Base-by-base conservation (phyloP, 2,113 vertebrate species). In the Nycticebus coucang region DNA sequence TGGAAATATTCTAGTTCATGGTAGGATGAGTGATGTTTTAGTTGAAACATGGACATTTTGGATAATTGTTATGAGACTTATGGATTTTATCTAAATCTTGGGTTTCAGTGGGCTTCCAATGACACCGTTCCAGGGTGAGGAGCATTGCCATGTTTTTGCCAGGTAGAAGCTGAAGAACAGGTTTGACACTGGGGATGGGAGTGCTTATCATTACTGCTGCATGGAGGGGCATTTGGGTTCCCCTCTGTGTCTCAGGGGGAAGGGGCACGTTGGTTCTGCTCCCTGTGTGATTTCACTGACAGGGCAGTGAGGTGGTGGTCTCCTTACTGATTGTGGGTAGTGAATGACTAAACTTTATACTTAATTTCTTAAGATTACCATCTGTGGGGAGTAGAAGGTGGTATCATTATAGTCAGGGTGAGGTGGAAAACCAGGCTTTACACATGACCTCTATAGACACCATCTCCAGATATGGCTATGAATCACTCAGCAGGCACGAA, bases 181-280 rank as follows among this genome's bases (percentile, higher is more conserved):
- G 28, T 50, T 50, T 57, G 5, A 5, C 0, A 4, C 0, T 80
- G 14, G 4, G 7, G 26, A 0, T 22, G 26, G 62, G 13, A 1
- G 19, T 21, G 10, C 13, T 4, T 84, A 12, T 26, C 8, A 17
- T 50, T 68, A 26, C 4, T 35, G 7, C 30, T 69, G 35, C 11
- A 4, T 33, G 30, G 17, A 9, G 4, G 15, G 53, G 22, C 35
- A 11, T 13, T 33, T 45, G 59, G 19, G 19, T 33, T 80, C 6
- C 2, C 62, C 13, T 26, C 2, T 37, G 19, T 9, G 5, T 33
- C 6, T 41, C 8, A n/a, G n/a, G 0, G 1, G 17, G 7, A 1
- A 33, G 13, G 12, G 28, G 1, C 13, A 24, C 2, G 30, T 74
- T 17, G 1, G 26, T 60, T 6, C 18, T 55, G 5, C 17, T 18